phyloP scores from a whole-genome alignment of 2,113 vertebrate genomes.

The Mus musculus region DNA sequence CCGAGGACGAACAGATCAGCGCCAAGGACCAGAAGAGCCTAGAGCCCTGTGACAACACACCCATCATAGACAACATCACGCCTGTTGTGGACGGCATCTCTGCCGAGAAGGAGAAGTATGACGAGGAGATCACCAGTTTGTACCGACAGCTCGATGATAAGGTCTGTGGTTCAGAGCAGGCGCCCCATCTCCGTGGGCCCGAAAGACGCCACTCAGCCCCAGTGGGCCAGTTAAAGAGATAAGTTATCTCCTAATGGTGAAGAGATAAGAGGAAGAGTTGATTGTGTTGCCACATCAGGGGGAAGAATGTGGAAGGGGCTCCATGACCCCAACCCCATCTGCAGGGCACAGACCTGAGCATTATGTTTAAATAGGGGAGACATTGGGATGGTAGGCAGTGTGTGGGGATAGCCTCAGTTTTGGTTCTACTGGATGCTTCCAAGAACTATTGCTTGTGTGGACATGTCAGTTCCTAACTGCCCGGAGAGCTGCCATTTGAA shows the following conservation, averaged over 20 bases:
- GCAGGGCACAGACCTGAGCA: background rate
- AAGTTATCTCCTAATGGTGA: background rate
- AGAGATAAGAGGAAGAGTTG: background rate
- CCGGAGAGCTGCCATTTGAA: background rate
- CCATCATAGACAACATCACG: constrained; percentile 89
- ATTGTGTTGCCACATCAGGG: background rate
- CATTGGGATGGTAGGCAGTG: background rate
- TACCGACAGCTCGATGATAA: constrained; percentile 97
- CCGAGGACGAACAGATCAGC: constrained; percentile 93
- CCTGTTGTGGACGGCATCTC: constrained; percentile 85
- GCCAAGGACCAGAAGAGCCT: constrained; percentile 92
- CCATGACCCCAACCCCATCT: background rate
- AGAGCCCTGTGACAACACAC: constrained; percentile 92
- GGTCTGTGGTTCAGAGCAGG: constrained; percentile 82
- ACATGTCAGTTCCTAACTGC: background rate
- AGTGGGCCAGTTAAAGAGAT: background rate
- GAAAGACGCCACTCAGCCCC: background rate
- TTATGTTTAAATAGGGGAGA: background rate
- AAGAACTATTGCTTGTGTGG: background rate
- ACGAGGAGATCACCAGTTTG: constrained; percentile 92
- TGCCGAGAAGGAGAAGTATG: constrained; percentile 88
- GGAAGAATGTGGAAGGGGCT: background rate
- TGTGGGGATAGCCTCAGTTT: background rate
- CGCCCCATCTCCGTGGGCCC: background rate
- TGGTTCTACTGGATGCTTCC: background rate